Evolutionary conservation across 2,113 vertebrate genomes (phyloP).

Genomic region (Recurvirostra avosetta): DNA sequence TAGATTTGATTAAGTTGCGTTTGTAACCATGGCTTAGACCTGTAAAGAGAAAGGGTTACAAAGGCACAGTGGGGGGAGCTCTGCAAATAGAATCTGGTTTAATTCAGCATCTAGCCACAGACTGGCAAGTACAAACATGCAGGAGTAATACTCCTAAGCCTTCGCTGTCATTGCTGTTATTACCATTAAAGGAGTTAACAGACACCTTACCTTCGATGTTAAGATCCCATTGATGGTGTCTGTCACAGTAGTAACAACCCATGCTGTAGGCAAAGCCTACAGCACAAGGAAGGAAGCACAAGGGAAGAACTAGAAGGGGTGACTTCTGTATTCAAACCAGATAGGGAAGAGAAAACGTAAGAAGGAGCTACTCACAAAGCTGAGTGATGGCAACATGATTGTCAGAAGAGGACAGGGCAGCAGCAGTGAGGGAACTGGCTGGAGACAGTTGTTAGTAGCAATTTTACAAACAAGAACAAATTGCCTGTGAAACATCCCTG

Average conservation of each 20-base stretch:
- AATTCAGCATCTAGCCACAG: no score
- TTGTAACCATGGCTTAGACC: no score
- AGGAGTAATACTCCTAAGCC: no score
- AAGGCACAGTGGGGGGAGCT: no score
- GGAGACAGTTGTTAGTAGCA: background rate
- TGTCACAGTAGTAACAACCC: background rate
- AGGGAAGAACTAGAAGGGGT: background rate
- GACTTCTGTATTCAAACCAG: background rate
- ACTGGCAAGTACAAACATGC: no score
- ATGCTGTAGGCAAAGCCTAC: background rate
- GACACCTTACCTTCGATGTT: background rate
- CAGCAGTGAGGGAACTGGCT: background rate
- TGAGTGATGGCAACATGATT: background rate
- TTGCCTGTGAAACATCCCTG: accelerated
- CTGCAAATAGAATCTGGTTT: no score
- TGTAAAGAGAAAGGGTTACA: no score
- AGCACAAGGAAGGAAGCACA: background rate
- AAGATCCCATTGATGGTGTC: background rate
- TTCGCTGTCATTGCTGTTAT: background rate
- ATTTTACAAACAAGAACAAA: background rate
- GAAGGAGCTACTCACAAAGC: background rate
- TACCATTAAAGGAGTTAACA: background rate
- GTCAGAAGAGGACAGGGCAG: background rate
- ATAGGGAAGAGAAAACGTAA: background rate
- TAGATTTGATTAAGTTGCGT: no score